These are phyloP conservation scores for Boleophthalmus pectinirostris DNA, from an alignment of 2,113 vertebrate species.

Conservation along the genomic window DNA sequence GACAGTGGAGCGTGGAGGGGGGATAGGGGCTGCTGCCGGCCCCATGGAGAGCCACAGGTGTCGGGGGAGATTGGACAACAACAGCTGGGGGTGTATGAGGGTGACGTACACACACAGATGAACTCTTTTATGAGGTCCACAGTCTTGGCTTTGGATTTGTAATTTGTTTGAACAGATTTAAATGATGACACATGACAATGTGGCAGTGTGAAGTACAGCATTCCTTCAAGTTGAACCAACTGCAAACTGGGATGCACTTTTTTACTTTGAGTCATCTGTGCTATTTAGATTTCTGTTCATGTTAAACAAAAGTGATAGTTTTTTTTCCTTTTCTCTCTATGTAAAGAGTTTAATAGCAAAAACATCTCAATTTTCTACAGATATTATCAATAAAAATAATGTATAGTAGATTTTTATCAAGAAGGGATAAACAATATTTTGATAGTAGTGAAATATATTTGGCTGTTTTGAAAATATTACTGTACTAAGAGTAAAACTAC, in stretches of 20 bases:
- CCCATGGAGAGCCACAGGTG: constrained; percentile 41
- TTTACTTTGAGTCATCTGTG: no score
- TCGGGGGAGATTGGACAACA: constrained; percentile 9
- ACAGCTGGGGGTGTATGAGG: constrained; percentile 43
- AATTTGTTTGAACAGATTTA: background rate
- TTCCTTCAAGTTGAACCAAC: no score
- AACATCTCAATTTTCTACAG: no score
- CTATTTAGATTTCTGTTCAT: background rate
- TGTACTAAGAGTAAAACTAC: no score
- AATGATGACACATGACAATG: background rate
- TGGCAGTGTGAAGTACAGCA: background rate
- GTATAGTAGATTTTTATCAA: no score
- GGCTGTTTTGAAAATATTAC: no score
- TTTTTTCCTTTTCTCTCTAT: no score
- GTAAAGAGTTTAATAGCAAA: no score
- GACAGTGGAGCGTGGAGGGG: background rate
- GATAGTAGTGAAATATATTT: no score
- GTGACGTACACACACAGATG: constrained; percentile 41
- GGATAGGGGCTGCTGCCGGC: background rate
- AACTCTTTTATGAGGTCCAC: background rate
- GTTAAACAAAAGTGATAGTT: background rate
- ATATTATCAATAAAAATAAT: no score
- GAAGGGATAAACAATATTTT: no score
- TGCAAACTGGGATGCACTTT: no score
- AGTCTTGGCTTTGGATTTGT: background rate